Evolutionary conservation across 2,113 vertebrate species (phyloP).

Genomic region (Antechinus stuartii): DNA sequence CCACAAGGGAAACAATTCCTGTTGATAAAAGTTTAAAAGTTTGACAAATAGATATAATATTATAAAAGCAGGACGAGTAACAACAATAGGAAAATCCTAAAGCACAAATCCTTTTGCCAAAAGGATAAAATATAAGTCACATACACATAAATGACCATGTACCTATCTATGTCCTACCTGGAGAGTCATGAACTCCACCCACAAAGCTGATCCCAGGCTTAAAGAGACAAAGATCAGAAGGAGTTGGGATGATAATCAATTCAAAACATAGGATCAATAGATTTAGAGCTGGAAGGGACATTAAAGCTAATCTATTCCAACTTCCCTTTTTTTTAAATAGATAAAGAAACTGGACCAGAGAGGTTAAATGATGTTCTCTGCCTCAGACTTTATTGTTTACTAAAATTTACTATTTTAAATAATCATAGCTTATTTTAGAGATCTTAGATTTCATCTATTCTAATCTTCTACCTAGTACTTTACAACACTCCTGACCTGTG

Average conservation of each 20-base stretch:
- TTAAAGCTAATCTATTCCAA: neutral
- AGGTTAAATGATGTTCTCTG: neutral
- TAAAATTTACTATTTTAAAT: neutral
- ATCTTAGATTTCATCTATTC: neutral
- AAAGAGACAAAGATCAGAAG: neutral
- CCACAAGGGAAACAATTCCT: slow-evolving; percentile 52
- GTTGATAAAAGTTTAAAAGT: slow-evolving; percentile 45
- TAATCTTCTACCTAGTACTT: neutral
- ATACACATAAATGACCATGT: neutral
- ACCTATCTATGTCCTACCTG: neutral
- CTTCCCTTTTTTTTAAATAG: neutral
- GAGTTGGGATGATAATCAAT: neutral
- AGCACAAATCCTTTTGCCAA: slow-evolving; percentile 11
- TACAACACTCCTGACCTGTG: neutral
- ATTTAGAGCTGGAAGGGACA: neutral
- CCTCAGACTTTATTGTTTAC: neutral
- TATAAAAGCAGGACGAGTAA: slow-evolving; percentile 34
- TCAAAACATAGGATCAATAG: neutral
- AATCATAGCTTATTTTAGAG: neutral
- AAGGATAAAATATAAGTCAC: slow-evolving; percentile 6
- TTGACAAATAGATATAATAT: slow-evolving; percentile 59
- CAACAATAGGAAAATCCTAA: slow-evolving; percentile 45
- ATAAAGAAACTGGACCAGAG: neutral
- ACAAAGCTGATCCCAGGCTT: neutral
- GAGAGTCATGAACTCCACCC: neutral